Base-by-base conservation (phyloP, 64 coral and sea anemone species). In the Pocillopora verrucosa region DNA sequence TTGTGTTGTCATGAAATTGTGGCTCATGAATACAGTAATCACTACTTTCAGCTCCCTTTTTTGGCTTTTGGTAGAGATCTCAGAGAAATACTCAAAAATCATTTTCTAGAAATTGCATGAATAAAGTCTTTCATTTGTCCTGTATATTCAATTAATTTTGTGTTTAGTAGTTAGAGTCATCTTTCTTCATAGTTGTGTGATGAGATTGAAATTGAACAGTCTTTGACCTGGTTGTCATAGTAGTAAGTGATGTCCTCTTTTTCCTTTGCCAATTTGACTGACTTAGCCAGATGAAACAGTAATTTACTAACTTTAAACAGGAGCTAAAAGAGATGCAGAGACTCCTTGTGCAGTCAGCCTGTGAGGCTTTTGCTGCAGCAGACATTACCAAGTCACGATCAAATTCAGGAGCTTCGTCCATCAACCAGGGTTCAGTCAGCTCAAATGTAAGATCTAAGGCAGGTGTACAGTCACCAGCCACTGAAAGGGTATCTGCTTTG, bases 241-340 rank as follows among this genome's bases (percentile, higher is more conserved):
- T 69, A n/a, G 20, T 69, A 24, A 2, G 24, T 12, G 22, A 4
- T 6, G 10, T 24, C 57, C 22, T 73, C 64, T 65, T 14, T 64
- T 13, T 51, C 30, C 22, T 51, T 51, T 58, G 16, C 34, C 34
- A 34, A 9, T 60, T 15, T 34, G 74, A 24, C 24, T 74, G 1
- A 16, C 17, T 0, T 2, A 16, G 3, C n/a, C 1, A 67, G 17
- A 19, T 76, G 35, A 16, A 76, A 76, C 35, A 76, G 36, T 4
- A 51, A 37, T 51, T 76, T 76, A 13, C 35, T 56, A 17, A n/a
- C 12, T 58, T 20, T 16, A 24, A 13, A 9, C 65, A 98, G 96
- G 87, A 98, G 76, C 84, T 99, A 11, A 95, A 90, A 80, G 97
- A 95, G 69, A 92, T 99, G 94, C 97, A 99, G 41, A 90, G 91